phyloP scores from a whole-genome alignment of 2,113 vertebrate species.

The Plecturocebus donacophilus region DNA sequence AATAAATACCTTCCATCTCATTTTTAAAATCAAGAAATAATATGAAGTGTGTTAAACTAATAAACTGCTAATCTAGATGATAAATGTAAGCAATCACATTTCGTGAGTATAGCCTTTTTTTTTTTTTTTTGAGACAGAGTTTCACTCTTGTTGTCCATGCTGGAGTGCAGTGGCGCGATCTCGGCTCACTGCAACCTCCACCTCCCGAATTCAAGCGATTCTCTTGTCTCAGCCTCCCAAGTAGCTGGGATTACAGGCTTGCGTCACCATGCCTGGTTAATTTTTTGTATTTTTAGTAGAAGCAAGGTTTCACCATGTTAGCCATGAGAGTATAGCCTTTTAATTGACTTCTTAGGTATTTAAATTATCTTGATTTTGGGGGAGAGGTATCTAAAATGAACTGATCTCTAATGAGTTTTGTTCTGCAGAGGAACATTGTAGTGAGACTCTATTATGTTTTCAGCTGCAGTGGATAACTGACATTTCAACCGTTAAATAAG shows the following conservation, averaged over 20 bases:
- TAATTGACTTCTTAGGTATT: background rate
- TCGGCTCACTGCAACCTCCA: too few relatives aligned
- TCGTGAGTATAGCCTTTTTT: background rate
- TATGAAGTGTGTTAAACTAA: constrained; percentile 13
- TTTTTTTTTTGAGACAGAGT: too few relatives aligned
- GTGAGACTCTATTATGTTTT: background rate
- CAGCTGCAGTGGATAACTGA: background rate
- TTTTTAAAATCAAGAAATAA: constrained; percentile 20
- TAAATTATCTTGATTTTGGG: constrained; percentile 16
- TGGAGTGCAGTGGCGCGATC: too few relatives aligned
- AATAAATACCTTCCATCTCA: background rate
- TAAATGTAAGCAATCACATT: background rate
- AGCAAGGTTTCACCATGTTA: too few relatives aligned
- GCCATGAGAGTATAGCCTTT: background rate
- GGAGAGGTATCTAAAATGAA: background rate
- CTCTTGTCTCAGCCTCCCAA: too few relatives aligned
- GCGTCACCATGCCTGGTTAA: too few relatives aligned
- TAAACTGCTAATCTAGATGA: background rate
- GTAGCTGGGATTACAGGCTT: too few relatives aligned
- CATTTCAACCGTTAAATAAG: background rate
- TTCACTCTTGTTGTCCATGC: too few relatives aligned
- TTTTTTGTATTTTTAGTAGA: too few relatives aligned
- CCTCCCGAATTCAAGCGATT: too few relatives aligned
- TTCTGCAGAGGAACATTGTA: background rate
- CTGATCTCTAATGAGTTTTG: background rate